A percentile compares a stretch with the other conserved stretches of the same genome.
phyloP scores from a whole-genome alignment of 2,888 invertebrate species.

The Gisinianus flammeolus region DNA sequence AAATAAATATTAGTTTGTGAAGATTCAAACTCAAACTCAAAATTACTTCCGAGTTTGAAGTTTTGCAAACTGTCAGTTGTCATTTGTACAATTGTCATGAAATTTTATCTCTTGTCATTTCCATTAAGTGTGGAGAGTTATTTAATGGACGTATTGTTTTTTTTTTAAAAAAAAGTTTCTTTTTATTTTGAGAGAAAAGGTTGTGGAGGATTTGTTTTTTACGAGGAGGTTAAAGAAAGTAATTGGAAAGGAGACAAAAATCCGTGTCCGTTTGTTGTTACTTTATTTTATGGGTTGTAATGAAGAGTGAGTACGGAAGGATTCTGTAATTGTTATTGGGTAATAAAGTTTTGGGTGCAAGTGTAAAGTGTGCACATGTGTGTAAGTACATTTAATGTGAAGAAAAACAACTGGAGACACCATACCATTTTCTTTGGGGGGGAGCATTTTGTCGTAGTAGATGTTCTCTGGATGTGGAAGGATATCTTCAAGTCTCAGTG shows the following conservation, averaged over 20 bases:
- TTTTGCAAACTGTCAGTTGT: conserved; percentile 1
- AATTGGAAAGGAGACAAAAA: conserved; percentile 2
- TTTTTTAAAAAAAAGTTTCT: no score
- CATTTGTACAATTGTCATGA: background rate
- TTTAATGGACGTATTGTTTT: no score
- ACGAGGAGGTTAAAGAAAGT: background rate
- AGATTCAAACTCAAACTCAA: no score
- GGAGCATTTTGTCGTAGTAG: conserved; percentile 86
- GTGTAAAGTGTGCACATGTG: no score
- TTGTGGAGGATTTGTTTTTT: background rate
- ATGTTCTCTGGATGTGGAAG: conserved; percentile 73
- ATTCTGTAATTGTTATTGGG: conserved; percentile 1
- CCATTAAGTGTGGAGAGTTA: no score
- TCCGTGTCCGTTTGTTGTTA: no score
- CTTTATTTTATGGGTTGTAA: no score
- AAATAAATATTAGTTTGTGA: background rate
- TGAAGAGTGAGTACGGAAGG: background rate
- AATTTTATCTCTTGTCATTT: background rate
- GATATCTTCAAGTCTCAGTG: conserved; percentile 44
- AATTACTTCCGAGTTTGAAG: no score
- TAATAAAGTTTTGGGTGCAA: background rate
- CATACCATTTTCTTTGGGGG: conserved; percentile 85
- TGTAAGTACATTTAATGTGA: no score
- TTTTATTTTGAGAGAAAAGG: background rate
- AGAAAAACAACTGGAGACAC: no score